These are phyloP conservation scores for Diaphora mendica DNA, from an alignment of 2,888 invertebrate genomes.

Conservation along the genomic window DNA sequence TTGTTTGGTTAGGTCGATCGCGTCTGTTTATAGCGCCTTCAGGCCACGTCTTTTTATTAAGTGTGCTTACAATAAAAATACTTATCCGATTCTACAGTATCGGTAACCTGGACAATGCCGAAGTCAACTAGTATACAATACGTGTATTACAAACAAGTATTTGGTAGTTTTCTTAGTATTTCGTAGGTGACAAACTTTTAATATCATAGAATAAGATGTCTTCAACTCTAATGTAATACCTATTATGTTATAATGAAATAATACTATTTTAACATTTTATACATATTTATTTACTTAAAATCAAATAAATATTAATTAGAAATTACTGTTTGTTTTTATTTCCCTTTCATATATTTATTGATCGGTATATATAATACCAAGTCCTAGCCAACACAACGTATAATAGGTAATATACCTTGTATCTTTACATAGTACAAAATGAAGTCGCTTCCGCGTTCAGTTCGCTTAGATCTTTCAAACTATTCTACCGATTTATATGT, in stretches of 20 bases:
- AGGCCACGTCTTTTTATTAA: background rate
- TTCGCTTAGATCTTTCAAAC: too few species aligned
- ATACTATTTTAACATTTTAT: constrained; percentile 37
- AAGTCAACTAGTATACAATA: background rate
- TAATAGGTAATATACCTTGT: too few species aligned
- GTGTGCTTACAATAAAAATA: too few species aligned
- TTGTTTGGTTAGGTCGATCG: background rate
- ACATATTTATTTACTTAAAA: constrained; percentile 30
- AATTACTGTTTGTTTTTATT: constrained; percentile 23
- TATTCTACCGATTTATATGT: too few species aligned
- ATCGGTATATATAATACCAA: background rate
- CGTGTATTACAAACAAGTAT: background rate
- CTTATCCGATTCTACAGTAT: background rate
- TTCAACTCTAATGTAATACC: constrained; percentile 25
- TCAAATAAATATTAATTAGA: constrained; percentile 32
- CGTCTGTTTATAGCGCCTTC: background rate
- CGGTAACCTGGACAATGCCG: background rate
- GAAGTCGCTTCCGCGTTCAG: too few species aligned
- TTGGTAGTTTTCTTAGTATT: constrained; percentile 8
- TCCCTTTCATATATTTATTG: background rate
- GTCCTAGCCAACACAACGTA: too few species aligned
- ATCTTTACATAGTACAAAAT: too few species aligned
- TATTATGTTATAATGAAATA: constrained; percentile 32
- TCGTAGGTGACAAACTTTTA: constrained; percentile 4
- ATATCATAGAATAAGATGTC: constrained; percentile 19